Evolutionary conservation across 1,140 invertebrate species (phyloP), one percentile per base, ranked within the genome.

Genomic region (Polyergus mexicanus): DNA sequence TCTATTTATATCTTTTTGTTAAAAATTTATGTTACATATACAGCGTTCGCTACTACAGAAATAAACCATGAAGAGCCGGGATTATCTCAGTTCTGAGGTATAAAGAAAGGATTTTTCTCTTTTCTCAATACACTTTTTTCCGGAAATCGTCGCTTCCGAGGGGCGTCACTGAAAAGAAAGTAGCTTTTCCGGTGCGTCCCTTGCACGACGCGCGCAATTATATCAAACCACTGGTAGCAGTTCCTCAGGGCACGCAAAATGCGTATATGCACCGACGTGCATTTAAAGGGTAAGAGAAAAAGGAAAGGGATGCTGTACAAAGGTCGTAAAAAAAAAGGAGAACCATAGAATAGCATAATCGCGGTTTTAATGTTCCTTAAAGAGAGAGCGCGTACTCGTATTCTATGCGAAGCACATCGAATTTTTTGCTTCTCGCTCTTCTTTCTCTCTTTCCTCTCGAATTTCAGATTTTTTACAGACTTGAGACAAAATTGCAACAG

Each of bases 351-450:
- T 74, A 84, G 81, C 68, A 85, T 88, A 88, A 88, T 88, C 88
- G 86, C 32, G 68, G 81, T 71, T 88, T 88, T 88, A 88, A 58
- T 60, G 72, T 88, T 71, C 19, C 66, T 88, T 88, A 75, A 88
- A 88, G n/a, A n/a, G n/a, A n/a, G n/a, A n/a, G 68, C 81, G 41
- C 35, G 47, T 71, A 71, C 84, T 80, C 56, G n/a, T 75, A 47
- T 74, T 74, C 28, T 62, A 32, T 65, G 32, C 81, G 65, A 72
- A 66, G 44, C 51, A 47, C 68, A 68, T 44, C 35, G 56, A 77
- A 25, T 69, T 80, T 56, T 54, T 62, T 68, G 22, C 47, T 28
- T 54, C 58, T 47, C 28, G 35, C 25, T 11, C 28, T 81, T 32
- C 25, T 54, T 41, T 19, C 22, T 13, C n/a, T 44, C 47, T 44